Percentiles rank a stretch among this genome's conserved stretches.
Conservation (phyloP, 1,140 invertebrate species). For the Lamellibrachia luymesi region DNA sequence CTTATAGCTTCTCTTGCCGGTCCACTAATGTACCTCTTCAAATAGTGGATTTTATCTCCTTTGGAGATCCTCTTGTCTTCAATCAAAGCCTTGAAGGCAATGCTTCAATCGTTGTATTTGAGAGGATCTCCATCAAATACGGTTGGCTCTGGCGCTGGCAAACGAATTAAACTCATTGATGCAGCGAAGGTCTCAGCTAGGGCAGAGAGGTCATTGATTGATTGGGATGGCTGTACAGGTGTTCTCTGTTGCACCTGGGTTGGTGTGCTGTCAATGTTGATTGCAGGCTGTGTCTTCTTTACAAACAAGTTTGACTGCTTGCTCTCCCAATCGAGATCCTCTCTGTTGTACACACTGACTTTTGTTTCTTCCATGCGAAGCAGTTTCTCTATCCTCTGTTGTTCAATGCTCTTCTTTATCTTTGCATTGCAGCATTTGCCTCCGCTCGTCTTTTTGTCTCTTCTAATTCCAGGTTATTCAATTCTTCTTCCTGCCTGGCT, state of each 20-base stretch:
- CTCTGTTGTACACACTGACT: not conserved
- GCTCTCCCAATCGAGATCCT: not conserved
- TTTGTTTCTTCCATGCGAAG: not conserved
- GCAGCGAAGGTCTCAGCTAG: not conserved
- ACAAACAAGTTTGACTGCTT: not conserved
- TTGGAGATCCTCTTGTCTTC: not conserved
- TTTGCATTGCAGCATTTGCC: not conserved
- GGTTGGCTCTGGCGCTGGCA: slow-evolving; percentile 32
- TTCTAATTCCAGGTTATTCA: not conserved
- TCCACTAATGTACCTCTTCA: slow-evolving; percentile 20
- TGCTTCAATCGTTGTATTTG: slow-evolving; percentile 22
- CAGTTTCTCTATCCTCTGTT: not conserved
- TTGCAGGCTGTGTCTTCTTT: not conserved
- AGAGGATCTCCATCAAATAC: slow-evolving; percentile 32
- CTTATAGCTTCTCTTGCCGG: slow-evolving; percentile 20
- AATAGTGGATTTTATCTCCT: too few species aligned
- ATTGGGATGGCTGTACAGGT: not conserved
- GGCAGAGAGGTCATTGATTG: not conserved
- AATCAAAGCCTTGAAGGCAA: slow-evolving; percentile 18
- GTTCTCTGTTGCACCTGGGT: not conserved
- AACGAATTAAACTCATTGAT: not conserved
- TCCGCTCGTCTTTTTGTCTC: not conserved
- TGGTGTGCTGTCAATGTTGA: not conserved
- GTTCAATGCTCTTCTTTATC: not conserved
- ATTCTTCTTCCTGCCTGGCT: not conserved